Evolutionary conservation across 2,888 invertebrate genomes (phyloP).

Genomic region (Callinectes sapidus): DNA sequence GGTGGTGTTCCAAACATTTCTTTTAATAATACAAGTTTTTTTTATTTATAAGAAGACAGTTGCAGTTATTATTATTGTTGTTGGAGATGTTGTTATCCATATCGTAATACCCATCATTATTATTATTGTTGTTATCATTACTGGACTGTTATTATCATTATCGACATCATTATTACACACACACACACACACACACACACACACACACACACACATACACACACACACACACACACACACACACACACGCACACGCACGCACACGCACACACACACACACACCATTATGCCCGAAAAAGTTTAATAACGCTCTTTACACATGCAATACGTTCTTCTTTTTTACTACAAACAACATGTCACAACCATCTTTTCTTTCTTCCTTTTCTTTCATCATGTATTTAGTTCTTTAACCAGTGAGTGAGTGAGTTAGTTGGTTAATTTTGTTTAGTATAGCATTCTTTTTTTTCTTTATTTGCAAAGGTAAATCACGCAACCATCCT

Average conservation of each 20-base stretch:
- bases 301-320: neutral
- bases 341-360: too few relatives aligned
- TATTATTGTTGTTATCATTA: too few relatives aligned
- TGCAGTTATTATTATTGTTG: too few relatives aligned
- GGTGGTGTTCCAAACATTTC: neutral
- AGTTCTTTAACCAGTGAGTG: neutral
- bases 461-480: too few relatives aligned
- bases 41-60: too few relatives aligned
- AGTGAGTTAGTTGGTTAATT: neutral
- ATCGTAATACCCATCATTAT: too few relatives aligned
- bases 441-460: too few relatives aligned
- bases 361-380: too few relatives aligned
- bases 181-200: neutral
- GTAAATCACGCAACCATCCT: too few relatives aligned
- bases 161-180: neutral
- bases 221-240: conserved; percentile 35
- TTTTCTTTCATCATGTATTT: too few relatives aligned
- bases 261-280: conserved; percentile 40
- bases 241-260: neutral
- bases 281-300: neutral
- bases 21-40: neutral
- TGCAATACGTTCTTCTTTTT: too few relatives aligned
- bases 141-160: neutral
- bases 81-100: too few relatives aligned
- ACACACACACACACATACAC: conserved; percentile 12